Conservation (phyloP, 2,113 vertebrate species). For the Pachycephala philippinensis region DNA sequence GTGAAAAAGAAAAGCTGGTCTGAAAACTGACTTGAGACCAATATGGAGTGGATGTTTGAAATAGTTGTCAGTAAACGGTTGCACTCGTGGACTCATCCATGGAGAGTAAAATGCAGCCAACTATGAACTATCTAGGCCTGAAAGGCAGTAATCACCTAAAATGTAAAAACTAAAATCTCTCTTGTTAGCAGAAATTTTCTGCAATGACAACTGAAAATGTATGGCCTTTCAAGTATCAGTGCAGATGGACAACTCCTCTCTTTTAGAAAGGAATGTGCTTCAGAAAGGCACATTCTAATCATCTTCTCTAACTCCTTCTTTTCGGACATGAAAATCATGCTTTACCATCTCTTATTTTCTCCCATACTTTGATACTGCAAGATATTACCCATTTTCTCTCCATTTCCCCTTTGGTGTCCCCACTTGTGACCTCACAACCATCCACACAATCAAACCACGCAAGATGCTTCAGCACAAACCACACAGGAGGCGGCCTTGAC, state of each 20-base stretch:
- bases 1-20: not conserved
- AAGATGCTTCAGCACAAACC: not conserved
- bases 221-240: not conserved
- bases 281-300: not conserved
- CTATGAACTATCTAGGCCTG: not conserved
- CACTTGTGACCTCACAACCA: not conserved
- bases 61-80: not conserved
- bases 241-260: not conserved
- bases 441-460: not conserved
- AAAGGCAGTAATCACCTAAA: not conserved
- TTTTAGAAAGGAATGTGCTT: not conserved
- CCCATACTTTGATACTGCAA: not conserved
- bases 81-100: not conserved
- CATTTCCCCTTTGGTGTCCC: not conserved
- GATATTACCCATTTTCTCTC: not conserved
- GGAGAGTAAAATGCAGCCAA: not conserved
- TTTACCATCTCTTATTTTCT: not conserved
- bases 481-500: conserved; percentile 21
- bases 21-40: not conserved
- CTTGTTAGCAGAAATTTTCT: not conserved
- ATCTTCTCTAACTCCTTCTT: not conserved
- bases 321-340: not conserved
- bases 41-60: not conserved
- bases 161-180: not conserved
- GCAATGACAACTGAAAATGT: not conserved